Base-by-base conservation (phyloP, 2,888 invertebrate species). In the Archips xylosteana region DNA sequence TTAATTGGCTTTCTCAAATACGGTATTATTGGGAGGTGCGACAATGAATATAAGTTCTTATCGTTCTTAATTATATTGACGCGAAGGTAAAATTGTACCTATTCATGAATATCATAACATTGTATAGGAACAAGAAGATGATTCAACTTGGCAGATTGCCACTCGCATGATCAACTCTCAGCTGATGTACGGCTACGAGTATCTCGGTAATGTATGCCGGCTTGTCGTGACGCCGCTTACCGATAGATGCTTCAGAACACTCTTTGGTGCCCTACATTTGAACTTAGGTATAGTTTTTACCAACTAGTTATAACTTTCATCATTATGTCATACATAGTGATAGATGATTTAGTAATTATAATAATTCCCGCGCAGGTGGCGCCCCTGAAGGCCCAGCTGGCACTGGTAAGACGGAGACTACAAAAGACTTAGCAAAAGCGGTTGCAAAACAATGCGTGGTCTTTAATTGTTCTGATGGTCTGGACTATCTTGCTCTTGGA, bases 391-490 rank as follows among this genome's bases (percentile, higher is more conserved):
- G 97, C 9, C 97, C 97, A 0, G 97, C 97, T 0, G 97, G 97
- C 47, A 97, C 96, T 3, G 98, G 98, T 4, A 98, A 98, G 89
- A 98, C 98, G 0, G 98, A 98, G 89, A 98, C 98, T 0, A 98
- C 98, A 0, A 99, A 99, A 91, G 99, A 99, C 94, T 95, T 99
- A 82, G 99, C 99, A 0, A 99, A 99, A 89, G 98, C 99, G 0
- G 96, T 99, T 1, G 99, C 99, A 0, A 99, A 99, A 80, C 99
- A 99, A 89, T 99, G 99, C 89, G 98, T 99, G 2, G 98, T 99
- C 0, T 99, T 99, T 89, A 99, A 99, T 92, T 99, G 99, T 84
- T 99, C 99, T 0, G 98, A 99, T 88, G 98, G 98, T 13, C 91
- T 99, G 75, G 99, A 99, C 87, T 99, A 99, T 83, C 95, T 98